Conservation (phyloP, 35 echinoderm and acorn worm species). For the Anneissia japonica region DNA sequence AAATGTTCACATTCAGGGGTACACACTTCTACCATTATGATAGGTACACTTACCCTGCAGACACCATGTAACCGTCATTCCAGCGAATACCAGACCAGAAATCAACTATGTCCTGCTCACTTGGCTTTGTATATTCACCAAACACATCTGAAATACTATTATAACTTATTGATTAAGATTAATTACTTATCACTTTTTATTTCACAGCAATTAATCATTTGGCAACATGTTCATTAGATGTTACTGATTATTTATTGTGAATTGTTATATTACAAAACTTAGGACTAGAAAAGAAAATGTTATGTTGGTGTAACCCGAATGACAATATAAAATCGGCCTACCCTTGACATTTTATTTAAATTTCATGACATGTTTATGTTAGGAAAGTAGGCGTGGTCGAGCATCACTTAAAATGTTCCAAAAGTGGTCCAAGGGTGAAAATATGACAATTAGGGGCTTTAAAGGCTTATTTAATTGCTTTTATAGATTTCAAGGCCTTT, state of each 20-base stretch:
- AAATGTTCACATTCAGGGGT: too few relatives aligned
- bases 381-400: too few relatives aligned
- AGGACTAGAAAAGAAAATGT: not conserved
- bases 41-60: conserved; percentile 48
- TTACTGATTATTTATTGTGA: not conserved
- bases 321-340: not conserved
- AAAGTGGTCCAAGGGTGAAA: too few relatives aligned
- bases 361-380: too few relatives aligned
- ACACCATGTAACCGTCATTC: conserved; percentile 77
- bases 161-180: not conserved
- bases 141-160: conserved; percentile 74
- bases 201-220: not conserved
- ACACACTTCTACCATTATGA: not conserved
- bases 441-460: too few relatives aligned
- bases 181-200: not conserved
- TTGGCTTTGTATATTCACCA: conserved; percentile 69
- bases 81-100: conserved; percentile 51
- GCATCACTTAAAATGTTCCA: too few relatives aligned
- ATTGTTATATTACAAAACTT: not conserved
- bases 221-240: not conserved
- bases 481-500: too few relatives aligned
- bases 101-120: conserved; percentile 57
- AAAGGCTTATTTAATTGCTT: too few relatives aligned
- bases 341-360: too few relatives aligned
- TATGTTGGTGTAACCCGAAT: not conserved